Conservation (phyloP, 2,797 vertebrate species). For the Pterois miles region DNA sequence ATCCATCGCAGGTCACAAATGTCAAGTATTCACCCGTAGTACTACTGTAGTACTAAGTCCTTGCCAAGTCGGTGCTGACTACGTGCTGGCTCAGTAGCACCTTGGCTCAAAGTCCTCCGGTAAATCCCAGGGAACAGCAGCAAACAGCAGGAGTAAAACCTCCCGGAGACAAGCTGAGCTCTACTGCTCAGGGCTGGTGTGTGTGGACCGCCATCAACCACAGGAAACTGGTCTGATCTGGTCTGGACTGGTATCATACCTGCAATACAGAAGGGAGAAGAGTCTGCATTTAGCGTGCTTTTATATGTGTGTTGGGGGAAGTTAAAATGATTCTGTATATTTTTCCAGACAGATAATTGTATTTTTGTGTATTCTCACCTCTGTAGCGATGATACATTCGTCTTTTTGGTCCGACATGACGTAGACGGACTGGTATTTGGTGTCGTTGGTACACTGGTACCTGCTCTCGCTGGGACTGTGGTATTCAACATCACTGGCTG, state of each 20-base stretch:
- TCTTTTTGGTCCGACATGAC: slow-evolving; percentile 98
- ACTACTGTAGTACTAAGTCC: slow-evolving; percentile 64
- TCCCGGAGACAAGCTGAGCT: slow-evolving; percentile 88
- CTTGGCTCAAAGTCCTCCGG: slow-evolving; percentile 74
- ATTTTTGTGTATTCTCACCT: slow-evolving; percentile 83
- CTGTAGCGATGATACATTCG: slow-evolving; percentile 98
- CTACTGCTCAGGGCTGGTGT: slow-evolving; percentile 85
- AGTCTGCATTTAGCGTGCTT: slow-evolving; percentile 17
- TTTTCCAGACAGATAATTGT: neutral
- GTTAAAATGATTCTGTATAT: neutral
- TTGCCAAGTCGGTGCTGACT: slow-evolving; percentile 51
- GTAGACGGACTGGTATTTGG: slow-evolving; percentile 98
- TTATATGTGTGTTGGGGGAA: neutral
- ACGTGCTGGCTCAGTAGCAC: slow-evolving; percentile 59
- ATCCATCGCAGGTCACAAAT: slow-evolving; percentile 54
- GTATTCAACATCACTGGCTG: slow-evolving; percentile 68
- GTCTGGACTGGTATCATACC: slow-evolving; percentile 87
- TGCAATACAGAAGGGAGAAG: slow-evolving; percentile 60
- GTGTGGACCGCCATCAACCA: slow-evolving; percentile 58
- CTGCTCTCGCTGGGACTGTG: slow-evolving; percentile 78
- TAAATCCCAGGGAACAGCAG: slow-evolving; percentile 92
- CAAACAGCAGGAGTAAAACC: slow-evolving; percentile 94
- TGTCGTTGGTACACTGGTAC: slow-evolving; percentile 78
- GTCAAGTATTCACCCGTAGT: slow-evolving; percentile 58
- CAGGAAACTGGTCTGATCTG: slow-evolving; percentile 44